These are phyloP conservation scores for Axis porcinus DNA, from an alignment of 2,113 vertebrate genomes.

Conservation along the genomic window DNA sequence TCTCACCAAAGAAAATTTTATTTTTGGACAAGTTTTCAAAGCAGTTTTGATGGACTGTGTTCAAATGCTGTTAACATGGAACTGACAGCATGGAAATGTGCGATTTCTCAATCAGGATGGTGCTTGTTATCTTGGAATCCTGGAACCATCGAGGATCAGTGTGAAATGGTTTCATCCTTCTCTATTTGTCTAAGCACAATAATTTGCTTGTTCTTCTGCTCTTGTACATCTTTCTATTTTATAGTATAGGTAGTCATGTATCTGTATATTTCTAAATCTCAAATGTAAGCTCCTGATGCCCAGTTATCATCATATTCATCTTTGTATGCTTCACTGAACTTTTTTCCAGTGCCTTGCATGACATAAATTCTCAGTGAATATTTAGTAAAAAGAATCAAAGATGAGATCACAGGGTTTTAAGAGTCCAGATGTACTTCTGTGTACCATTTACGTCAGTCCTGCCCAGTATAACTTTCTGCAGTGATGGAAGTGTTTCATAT, in stretches of 20 bases:
- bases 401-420: background rate
- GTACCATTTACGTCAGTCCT: background rate
- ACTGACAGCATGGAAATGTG: background rate
- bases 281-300: background rate
- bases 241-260: background rate
- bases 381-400: background rate
- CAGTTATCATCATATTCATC: background rate
- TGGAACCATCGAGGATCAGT: background rate
- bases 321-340: background rate
- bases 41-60: background rate
- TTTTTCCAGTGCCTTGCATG: background rate
- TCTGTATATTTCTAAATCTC: background rate
- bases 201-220: background rate
- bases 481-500: background rate
- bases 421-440: background rate
- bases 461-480: background rate
- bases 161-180: background rate
- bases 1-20: constrained; percentile 27
- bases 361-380: background rate
- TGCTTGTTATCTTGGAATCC: background rate
- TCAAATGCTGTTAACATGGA: background rate
- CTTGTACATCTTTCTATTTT: background rate
- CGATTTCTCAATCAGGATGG: background rate
- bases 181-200: background rate
- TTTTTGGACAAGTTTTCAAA: constrained; percentile 41